phyloP scores from a whole-genome alignment of 53 echinoderm and acorn worm species.

The Glandiceps talaboti region DNA sequence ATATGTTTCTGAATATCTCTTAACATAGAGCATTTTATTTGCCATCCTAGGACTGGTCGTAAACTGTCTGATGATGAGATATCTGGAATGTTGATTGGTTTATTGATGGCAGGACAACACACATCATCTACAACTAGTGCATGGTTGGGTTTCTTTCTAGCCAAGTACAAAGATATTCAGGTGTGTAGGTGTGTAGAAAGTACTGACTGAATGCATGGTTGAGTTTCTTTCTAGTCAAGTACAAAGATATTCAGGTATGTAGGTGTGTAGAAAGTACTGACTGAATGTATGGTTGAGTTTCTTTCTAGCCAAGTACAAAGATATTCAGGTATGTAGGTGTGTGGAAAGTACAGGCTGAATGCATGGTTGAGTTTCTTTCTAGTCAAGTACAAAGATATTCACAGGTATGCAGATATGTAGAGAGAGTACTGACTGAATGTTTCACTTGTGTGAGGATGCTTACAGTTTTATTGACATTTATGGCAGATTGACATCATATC shows the following conservation, averaged over 20 bases:
- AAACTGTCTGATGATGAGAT: constrained; percentile 58
- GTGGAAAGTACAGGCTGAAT: too few species aligned
- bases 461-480: too few species aligned
- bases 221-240: constrained; percentile 56
- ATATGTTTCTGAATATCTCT: too few species aligned
- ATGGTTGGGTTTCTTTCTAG: constrained; percentile 69
- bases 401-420: constrained; percentile 28
- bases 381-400: constrained; percentile 53
- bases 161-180: constrained; percentile 59
- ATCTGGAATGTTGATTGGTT: constrained; percentile 70
- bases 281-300: constrained; percentile 73
- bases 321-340: constrained; percentile 40
- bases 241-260: constrained; percentile 55
- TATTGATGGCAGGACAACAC: constrained; percentile 67
- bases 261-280: too few species aligned
- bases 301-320: constrained; percentile 60
- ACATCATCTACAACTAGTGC: constrained; percentile 81
- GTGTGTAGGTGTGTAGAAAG: too few species aligned
- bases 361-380: constrained; percentile 72
- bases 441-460: too few species aligned
- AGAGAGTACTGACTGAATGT: too few species aligned
- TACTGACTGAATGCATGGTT: constrained; percentile 81
- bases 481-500: too few species aligned
- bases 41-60: constrained; percentile 31
- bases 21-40: too few species aligned